These are phyloP conservation scores for Vidua macroura DNA, from an alignment of 2,113 vertebrate genomes.

Conservation along the genomic window DNA sequence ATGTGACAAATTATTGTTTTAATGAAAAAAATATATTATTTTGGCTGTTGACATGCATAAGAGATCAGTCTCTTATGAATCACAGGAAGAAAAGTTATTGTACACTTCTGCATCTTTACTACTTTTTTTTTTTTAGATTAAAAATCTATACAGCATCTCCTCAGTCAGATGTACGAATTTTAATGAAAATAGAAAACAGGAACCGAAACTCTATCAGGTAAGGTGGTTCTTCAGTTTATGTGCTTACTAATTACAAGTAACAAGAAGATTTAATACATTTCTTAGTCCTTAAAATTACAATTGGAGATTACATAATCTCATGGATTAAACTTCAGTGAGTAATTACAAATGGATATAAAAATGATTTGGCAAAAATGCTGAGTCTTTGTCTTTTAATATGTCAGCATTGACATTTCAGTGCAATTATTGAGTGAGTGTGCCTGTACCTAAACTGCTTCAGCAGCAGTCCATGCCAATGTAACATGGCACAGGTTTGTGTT, in stretches of 20 bases:
- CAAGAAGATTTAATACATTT: background rate
- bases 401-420: background rate
- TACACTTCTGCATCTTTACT: background rate
- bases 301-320: background rate
- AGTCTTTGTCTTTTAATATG: background rate
- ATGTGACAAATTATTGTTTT: background rate
- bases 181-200: conserved; percentile 89
- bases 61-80: background rate
- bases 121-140: conserved; percentile 77
- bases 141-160: conserved; percentile 78
- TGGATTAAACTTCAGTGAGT: background rate
- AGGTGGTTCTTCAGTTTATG: conserved; percentile 12
- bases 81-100: background rate
- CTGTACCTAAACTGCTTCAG: background rate
- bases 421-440: background rate
- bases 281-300: background rate
- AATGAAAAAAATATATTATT: background rate
- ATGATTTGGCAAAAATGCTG: background rate
- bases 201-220: conserved; percentile 83
- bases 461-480: background rate
- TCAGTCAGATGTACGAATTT: conserved; percentile 78
- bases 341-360: background rate
- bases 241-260: background rate
- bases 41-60: background rate
- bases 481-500: background rate